Conservation (phyloP, 2,113 vertebrate genomes). For the Mionectes macconnelli region DNA sequence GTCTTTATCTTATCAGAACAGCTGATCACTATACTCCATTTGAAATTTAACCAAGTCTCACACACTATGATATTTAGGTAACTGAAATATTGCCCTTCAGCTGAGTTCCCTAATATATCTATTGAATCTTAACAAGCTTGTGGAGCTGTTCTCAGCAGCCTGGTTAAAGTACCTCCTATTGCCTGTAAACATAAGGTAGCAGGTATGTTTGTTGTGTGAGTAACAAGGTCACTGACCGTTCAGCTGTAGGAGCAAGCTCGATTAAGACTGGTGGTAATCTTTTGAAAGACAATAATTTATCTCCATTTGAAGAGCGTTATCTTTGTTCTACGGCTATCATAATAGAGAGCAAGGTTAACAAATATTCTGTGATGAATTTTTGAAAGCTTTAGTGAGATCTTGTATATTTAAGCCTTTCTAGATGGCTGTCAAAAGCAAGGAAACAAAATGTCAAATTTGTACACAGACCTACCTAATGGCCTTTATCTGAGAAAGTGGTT, state of each 20-base stretch:
- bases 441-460: conserved; percentile 71
- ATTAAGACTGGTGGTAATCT: conserved; percentile 79
- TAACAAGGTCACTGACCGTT: conserved; percentile 77
- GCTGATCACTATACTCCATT: too few relatives aligned
- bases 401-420: conserved; percentile 64
- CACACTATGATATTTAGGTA: background rate
- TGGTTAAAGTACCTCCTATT: background rate
- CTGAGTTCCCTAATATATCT: background rate
- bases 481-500: conserved; percentile 69
- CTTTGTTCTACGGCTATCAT: conserved; percentile 71
- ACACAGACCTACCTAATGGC: conserved; percentile 62
- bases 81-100: background rate
- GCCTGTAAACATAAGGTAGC: background rate
- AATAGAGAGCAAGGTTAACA: conserved; percentile 75
- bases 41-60: background rate
- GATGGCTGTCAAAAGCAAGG: conserved; percentile 58
- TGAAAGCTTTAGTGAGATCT: conserved; percentile 74
- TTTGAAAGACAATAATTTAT: conserved; percentile 80
- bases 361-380: conserved; percentile 76
- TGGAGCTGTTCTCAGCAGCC: background rate
- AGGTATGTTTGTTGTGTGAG: conserved; percentile 64
- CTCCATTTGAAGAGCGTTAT: conserved; percentile 78
- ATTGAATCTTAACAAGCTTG: background rate
- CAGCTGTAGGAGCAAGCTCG: conserved; percentile 71
- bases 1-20: background rate